Evolutionary conservation across 2,797 vertebrate species (phyloP), one percentile per base, ranked within the genome.

Genomic region (Vespertilio murinus): DNA sequence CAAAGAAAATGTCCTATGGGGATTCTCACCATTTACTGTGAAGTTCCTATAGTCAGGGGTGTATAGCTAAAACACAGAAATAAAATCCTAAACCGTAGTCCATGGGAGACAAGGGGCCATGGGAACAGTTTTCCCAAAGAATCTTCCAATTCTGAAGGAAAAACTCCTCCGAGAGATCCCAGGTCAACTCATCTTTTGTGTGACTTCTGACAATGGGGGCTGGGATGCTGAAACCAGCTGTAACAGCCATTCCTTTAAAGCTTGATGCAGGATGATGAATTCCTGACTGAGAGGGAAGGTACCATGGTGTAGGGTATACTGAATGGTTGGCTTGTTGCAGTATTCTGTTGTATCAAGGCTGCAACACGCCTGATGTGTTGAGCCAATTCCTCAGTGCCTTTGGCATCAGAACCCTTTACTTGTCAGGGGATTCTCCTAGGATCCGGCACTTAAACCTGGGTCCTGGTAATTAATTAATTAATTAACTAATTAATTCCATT

Each of bases 401-500:
- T 70, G 45, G n/a, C 69, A 25, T 40, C 16, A n/a, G 11, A 83
- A n/a, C 3, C 1, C 71, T 42, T 59, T 49, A 28, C 23, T 86
- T 73, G 13, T 18, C 70, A 70, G 40, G 10, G 28, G 73, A 28
- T 22, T 71, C 35, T 73, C 35, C 28, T n/a, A 74, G 28, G 38
- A 84, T 18, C 23, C 38, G 69, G 70, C 22, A 77, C 10, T 38
- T 25, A 81, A 91, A 85, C 49, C 17, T 73, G 61, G 33, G 8
- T 88, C 25, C 30, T 67, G 52, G 22, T 16, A 84, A 82, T 38
- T 73, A 78, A 88, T 87, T 73, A 78, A 88, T 87, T 75, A 80
- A 64, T 40, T 59, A 61, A 61, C 59, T 6, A 70, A 90, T 45
- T 92, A 79, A 87, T 90, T 90, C 20, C 33, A 93, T 28, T 22